Percentiles rank a stretch among this genome's conserved stretches.
These are phyloP conservation scores for Lasioglossum oenotherae DNA, from an alignment of 2,888 invertebrate genomes.

Conservation along the genomic window DNA sequence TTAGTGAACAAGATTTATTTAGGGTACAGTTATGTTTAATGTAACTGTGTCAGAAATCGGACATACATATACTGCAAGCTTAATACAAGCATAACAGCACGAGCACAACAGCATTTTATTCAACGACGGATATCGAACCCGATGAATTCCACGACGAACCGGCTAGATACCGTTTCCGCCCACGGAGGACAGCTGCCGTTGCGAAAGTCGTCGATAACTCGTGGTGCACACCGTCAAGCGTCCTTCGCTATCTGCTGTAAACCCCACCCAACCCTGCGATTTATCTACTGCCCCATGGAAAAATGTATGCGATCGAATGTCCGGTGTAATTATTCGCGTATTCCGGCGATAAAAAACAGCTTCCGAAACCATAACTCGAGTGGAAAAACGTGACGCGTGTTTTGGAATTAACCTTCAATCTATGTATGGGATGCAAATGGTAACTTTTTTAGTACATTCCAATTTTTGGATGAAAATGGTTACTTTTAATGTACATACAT, in stretches of 20 bases:
- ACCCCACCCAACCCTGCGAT: conserved; percentile 2
- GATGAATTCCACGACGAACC: not conserved
- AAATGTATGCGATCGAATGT: not conserved
- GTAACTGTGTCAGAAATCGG: no score
- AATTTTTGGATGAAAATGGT: not conserved
- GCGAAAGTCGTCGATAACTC: conserved; percentile 31
- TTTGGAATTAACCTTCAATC: not conserved
- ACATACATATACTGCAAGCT: no score
- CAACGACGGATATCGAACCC: not conserved
- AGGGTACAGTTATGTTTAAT: no score
- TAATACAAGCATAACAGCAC: not conserved
- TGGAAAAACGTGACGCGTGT: not conserved
- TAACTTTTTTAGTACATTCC: not conserved
- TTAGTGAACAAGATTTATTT: no score
- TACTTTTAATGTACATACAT: not conserved
- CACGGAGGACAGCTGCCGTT: conserved; percentile 28
- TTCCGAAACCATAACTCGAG: not conserved
- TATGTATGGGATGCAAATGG: not conserved
- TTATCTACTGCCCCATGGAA: conserved; percentile 17
- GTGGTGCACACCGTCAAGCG: conserved; percentile 2
- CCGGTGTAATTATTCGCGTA: not conserved
- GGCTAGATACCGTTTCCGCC: conserved; percentile 32
- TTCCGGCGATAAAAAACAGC: not conserved
- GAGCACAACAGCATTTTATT: not conserved
- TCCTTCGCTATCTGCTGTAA: conserved; percentile 14